Evolutionary conservation across 2,113 vertebrate genomes (phyloP), one percentile per base, ranked within the genome.

Genomic region (Coturnix japonica): DNA sequence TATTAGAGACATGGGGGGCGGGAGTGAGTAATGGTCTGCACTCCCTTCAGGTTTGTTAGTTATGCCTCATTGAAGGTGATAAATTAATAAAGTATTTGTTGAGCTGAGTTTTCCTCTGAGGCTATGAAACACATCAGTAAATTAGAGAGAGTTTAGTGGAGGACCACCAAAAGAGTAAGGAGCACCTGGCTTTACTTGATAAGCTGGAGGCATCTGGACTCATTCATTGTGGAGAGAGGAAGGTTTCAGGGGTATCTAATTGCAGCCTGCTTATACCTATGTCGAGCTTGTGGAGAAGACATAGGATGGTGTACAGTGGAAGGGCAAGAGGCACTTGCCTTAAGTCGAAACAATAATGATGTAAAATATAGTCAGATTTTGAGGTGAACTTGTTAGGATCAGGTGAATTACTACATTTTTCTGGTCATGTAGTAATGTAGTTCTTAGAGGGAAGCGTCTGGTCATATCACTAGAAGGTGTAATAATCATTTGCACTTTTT

Each of bases 81-180:
- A 15, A 33, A 21, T 14, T 26, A 37, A 1, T 60, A 21, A 0
- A 1, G 26, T 59, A 41, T 8, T 14, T 35, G 25, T 71, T 19
- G 12, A 26, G 46, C 60, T 71, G 75, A 72, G 39, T 28, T 37
- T 3, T 69, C 8, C 9, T 59, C 33, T 31, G 30, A 71, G 44
- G 35, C 14, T 3, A 41, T 53, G n/a, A 31, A 6, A 31, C 6
- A 9, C 6, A 15, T 15, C 33, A 54, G 81, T n/a, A 85, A 60
- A 54, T 22, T 37, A 33, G 57, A n/a, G 33, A 28, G 53, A 47
- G 70, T 51, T 44, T 22, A 49, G 15, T 20, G 31, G 13, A 44
- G 20, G 13, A 19, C 60, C 54, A 49, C 28, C 30, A 47, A 23
- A 22, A 39, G 39, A 35, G 21, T 65, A 35, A 75, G 20, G 57